A percentile compares a stretch with the other conserved stretches of the same genome.
Conservation (phyloP, 2,797 vertebrate genomes). For the Pantherophis alleghaniensis region DNA sequence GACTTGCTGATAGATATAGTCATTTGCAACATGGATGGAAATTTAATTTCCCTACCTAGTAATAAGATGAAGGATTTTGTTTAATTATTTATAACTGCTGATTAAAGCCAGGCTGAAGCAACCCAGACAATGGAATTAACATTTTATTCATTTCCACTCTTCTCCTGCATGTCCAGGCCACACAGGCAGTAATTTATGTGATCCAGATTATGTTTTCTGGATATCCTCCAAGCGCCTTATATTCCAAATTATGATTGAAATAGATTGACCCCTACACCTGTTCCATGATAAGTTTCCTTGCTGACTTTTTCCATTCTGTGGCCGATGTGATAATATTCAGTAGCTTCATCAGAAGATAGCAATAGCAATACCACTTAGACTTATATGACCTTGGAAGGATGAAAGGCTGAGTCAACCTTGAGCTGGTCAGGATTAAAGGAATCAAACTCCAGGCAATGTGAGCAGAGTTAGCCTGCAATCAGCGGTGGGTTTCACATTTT, state of each 20-base stretch:
- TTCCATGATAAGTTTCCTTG: too few species aligned
- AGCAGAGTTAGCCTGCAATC: too few species aligned
- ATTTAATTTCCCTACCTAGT: conserved; percentile 38
- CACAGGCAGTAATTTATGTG: not conserved
- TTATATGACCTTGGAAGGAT: too few species aligned
- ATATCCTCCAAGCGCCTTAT: not conserved
- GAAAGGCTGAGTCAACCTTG: too few species aligned
- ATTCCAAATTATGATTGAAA: not conserved
- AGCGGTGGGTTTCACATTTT: too few species aligned
- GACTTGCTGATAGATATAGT: conserved; percentile 49
- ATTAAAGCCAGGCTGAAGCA: conserved; percentile 33
- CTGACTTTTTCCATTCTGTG: not conserved
- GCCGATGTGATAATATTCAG: too few species aligned
- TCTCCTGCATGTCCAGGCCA: not conserved
- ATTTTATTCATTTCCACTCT: conserved; percentile 8
- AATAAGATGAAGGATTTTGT: conserved; percentile 54
- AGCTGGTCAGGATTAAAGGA: too few species aligned
- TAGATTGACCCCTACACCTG: not conserved
- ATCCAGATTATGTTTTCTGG: not conserved
- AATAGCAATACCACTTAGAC: too few species aligned
- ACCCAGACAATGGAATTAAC: not conserved
- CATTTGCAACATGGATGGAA: conserved; percentile 41
- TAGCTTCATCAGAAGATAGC: not conserved
- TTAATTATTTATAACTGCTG: conserved; percentile 58
- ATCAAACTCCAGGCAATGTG: too few species aligned